A percentile compares a stretch with the other conserved stretches of the same genome.
phyloP scores from a whole-genome alignment of 2,797 vertebrate species.

The Hydrocynus forskahlii region DNA sequence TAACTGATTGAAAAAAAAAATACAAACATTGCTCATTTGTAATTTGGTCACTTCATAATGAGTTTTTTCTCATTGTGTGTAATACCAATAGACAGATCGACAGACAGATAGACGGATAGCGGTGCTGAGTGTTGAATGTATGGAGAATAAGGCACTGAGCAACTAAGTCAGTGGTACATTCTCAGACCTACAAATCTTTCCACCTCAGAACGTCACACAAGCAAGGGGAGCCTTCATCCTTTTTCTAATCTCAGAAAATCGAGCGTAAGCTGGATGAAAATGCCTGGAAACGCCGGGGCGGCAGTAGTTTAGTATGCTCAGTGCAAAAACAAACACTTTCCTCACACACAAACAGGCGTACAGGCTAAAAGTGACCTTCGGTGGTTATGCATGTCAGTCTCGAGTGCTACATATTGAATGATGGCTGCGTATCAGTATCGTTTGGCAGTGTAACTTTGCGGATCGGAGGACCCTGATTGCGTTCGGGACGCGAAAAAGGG shows the following conservation, averaged over 20 bases:
- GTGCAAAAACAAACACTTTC: constrained; percentile 28
- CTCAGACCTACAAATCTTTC: constrained; percentile 24
- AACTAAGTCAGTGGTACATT: constrained; percentile 44
- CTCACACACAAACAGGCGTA: constrained; percentile 13
- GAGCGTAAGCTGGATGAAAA: background rate
- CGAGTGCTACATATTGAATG: constrained; percentile 63
- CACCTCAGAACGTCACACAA: constrained; percentile 26
- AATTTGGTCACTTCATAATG: constrained; percentile 1
- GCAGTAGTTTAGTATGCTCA: background rate
- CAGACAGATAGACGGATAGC: background rate
- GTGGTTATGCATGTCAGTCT: constrained; percentile 65
- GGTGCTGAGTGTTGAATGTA: background rate
- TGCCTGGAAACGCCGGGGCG: background rate
- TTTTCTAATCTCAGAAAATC: background rate
- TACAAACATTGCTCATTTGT: background rate
- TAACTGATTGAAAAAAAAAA: background rate
- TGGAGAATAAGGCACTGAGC: constrained; percentile 46
- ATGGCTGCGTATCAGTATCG: constrained; percentile 36
- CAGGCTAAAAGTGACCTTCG: constrained; percentile 26
- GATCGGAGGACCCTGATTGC: constrained; percentile 10
- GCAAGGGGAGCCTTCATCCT: constrained; percentile 48
- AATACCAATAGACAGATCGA: background rate
- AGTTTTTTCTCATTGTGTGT: constrained; percentile 13
- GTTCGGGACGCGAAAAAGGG: constrained; percentile 21
- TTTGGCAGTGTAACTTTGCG: constrained; percentile 51